These are phyloP conservation scores for Hesperophylax magnus DNA, from an alignment of 1,140 invertebrate species.

Conservation along the genomic window DNA sequence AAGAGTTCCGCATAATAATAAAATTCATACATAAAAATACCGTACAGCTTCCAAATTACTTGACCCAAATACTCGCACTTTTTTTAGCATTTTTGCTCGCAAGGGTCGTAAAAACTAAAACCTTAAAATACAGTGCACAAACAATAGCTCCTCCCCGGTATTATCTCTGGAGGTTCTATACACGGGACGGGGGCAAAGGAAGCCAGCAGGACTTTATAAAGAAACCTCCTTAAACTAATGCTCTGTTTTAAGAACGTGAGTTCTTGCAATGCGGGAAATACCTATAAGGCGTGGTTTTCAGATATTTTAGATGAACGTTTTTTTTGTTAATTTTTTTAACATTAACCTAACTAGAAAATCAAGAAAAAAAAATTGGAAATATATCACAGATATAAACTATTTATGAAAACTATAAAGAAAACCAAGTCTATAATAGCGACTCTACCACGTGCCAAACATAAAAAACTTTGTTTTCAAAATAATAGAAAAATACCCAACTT, in stretches of 20 bases:
- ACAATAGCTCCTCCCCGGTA: neutral
- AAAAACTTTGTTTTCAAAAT: too few relatives aligned
- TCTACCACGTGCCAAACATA: too few relatives aligned
- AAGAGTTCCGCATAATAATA: too few relatives aligned
- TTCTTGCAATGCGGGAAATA: conserved; percentile 10
- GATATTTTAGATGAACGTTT: too few relatives aligned
- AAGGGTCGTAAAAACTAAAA: neutral
- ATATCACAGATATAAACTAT: too few relatives aligned
- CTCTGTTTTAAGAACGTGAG: conserved; percentile 40
- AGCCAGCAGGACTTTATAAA: conserved; percentile 40
- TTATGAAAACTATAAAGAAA: too few relatives aligned
- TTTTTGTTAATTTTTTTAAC: too few relatives aligned
- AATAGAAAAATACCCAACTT: too few relatives aligned
- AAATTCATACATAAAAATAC: neutral
- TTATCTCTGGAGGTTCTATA: neutral
- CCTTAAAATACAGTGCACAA: neutral
- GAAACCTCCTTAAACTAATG: conserved; percentile 55
- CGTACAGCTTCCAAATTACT: neutral
- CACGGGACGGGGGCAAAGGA: neutral
- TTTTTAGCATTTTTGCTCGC: neutral
- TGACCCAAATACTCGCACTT: neutral
- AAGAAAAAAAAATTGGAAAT: too few relatives aligned
- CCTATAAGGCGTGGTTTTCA: neutral
- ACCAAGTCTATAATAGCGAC: too few relatives aligned
- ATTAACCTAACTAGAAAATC: too few relatives aligned